Base-by-base conservation (phyloP, 2,888 invertebrate genomes). In the Pristionchus maxplancki region DNA sequence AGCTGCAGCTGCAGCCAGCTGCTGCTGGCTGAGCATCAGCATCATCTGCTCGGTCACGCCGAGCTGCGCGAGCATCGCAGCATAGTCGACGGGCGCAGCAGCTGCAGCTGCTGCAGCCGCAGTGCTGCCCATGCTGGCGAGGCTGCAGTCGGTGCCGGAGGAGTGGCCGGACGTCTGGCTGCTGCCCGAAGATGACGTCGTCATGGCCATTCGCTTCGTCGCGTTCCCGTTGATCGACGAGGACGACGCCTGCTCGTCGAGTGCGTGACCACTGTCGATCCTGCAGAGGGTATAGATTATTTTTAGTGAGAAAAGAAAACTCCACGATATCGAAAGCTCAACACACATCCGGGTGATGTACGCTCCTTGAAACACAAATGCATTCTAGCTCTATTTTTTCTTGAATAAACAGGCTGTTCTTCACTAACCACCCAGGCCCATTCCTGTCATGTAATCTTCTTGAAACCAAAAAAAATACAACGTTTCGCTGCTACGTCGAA, bases 61-160 rank as follows among this genome's bases (percentile, higher is more conserved):
- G n/a, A n/a, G n/a, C n/a, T n/a, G 31, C 5, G n/a, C 48, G 17
- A 20, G 20, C 50, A 53, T 44, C 15, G 82, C 50, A 20, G 28
- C 50, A 13, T 24, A 13, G 28, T 8, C 40, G n/a, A 9, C 17
- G 40, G 13, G 13, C 1, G 74, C 74, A 2, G 74, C 74, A 37
- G 50, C 37, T 74, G 34, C 74, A n/a, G 71, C 71, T 34, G 74
- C 78, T 40, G 78, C 78, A 24, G 78, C 48, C 8, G 44, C 44
- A 28, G 82, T 20, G 24, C 53, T 50, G 34, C 17, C 53, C 28
- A 40, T 24, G 31, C 34, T 53, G 53, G n/a, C 44, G 11, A 34
- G 34, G 34, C 53, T 58, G 82, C 82, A 53, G 82, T 53, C 82
- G 50, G 53, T 58, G 53, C 82, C 82, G 34, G 82, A 83, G 8